Base-by-base conservation (phyloP, 2,797 vertebrate species). In the Poecilia wingei region DNA sequence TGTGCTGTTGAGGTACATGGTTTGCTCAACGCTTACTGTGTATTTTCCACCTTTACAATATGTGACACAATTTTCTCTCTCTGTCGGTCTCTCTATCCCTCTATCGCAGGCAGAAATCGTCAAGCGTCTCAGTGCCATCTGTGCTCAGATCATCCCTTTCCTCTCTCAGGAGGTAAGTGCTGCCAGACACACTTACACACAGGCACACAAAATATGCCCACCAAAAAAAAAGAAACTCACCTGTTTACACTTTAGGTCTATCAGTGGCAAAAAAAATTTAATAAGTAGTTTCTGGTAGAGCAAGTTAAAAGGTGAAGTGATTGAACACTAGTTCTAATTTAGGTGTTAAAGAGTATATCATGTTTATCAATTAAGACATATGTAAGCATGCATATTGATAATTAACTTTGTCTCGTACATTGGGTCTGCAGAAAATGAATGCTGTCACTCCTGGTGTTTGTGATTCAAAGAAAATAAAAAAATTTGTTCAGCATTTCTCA, bases 121-220 rank as follows among this genome's bases (percentile, higher is more conserved):
- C 87, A 98, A 98, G 96, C 97, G 98, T 94, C 96, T 98, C 95
- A 98, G 98, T 93, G 98, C 98, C 87, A 98, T 98, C 96, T 98
- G 97, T 95, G 98, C 98, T 93, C 98, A 98, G 96, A 97, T 98
- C 96, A 98, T 98, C 96, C 98, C 98, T 88, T 98, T 98, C 96
- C 97, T 98, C 95, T 98, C 98, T 96, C 98, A 98, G 96, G 98
- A 98, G 97, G 98, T 98, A 96, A 97, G 97, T 97, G 73, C 76
- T 47, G 78, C 84, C 88, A 90, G 79, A 83, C 81, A 72, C 86
- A 80, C 84, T 74, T 51, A 72, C 22, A 79, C 41, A 45, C 12
- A 6, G 43, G 51, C 71, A 69, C 74, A 77, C 84, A 79, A 47
- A 84, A 89, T 72, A 53, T 72, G 6, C 79, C 79, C 72, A 72